Evolutionary conservation across 2,113 vertebrate genomes (phyloP), one percentile per base, ranked within the genome.

Genomic region (Heterocephalus glaber): DNA sequence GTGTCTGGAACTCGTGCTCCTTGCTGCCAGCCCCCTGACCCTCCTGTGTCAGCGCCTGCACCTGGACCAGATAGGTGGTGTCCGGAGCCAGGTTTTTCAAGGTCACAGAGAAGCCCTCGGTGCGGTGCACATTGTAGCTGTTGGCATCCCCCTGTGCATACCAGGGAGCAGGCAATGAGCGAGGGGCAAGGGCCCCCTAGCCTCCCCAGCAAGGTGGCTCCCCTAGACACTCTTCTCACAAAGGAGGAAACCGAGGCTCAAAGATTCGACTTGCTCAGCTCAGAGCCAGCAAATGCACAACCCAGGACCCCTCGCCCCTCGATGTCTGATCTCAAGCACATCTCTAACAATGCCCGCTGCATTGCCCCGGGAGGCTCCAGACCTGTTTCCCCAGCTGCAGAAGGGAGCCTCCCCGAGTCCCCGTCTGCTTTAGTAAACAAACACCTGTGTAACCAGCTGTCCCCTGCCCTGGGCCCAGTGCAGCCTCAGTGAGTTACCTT

Each of bases 1-100:
- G 98, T 0, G 99, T 99, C 98, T 99, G 98, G 52, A 99, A 99
- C 97, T 99, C 99, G 0, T 99, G 98, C 96, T 99, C 99, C 95
- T 98, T 97, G 98, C 99, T 99, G 96, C 98, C 98, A 11, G 98
- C 98, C 0, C 98, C 98, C 2, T 97, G 98, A 38, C 99, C 98
- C 0, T 99, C 99, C 0, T 97, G 97, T 0, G 98, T 98, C 86
- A 99, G 97, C 0, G 99, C 99, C 98, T 99, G 99, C 85, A 99
- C 99, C 52, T 99, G 99, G 97, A 99, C 99, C 95, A 99, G 96
- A 92, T 99, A 99, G 80, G 97, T 60, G 0, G 99, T 99, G 70
- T 97, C 99, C 0, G 99, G 99, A 12, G 96, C 68, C 95, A 99
- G 97, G 61, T 99, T 98, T 0, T 35, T 94, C 93, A 99, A 98